Base-by-base conservation (phyloP, 2,113 vertebrate species). In the Rhodinocichla rosea region DNA sequence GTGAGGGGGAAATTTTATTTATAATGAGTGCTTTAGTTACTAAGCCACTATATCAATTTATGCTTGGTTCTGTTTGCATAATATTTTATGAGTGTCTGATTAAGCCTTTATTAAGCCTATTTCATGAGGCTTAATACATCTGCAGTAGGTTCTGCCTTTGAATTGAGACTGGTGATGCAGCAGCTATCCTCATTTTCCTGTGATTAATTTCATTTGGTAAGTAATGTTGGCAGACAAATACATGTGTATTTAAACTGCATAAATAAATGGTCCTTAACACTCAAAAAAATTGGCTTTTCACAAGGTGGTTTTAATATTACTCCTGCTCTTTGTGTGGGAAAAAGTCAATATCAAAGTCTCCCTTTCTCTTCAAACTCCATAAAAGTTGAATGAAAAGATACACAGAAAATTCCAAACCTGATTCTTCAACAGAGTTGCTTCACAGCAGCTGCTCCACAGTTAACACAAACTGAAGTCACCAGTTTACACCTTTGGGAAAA, bases 101-200 rank as follows among this genome's bases (percentile, higher is more conserved):
- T 89, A 82, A 78, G 52, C 52, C 59, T 92, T 82, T 95, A 81
- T 87, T 92, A 92, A 95, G 30, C 33, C 37, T 78, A 22, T 94
- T 89, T 92, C 39, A 52, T 71, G 56, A 79, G 22, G 44, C 40
- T 84, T 94, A 78, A 47, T 81, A 53, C 20, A 33, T 84, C 53
- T 89, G 49, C 45, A 76, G 40, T n/a, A 83, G 32, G 13, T 92
- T 91, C 37, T 91, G 40, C 40, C 28, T 84, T 77, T 89, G 44
- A 83, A 71, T 32, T 87, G 53, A 95, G 20, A 21, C 18, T 89
- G 6, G 76, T 81, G 27, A 78, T 2, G 0, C 59, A 74, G 52
- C 23, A 81, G 56, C 35, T 80, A 15, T 71, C 68, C 27, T 68
- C 30, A 53, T 94, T 91, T 67, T 78, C 37, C 37, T 49, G 24